These are phyloP conservation scores for Psilopsiagon aurifrons DNA, from an alignment of 2,113 vertebrate genomes.

Conservation along the genomic window DNA sequence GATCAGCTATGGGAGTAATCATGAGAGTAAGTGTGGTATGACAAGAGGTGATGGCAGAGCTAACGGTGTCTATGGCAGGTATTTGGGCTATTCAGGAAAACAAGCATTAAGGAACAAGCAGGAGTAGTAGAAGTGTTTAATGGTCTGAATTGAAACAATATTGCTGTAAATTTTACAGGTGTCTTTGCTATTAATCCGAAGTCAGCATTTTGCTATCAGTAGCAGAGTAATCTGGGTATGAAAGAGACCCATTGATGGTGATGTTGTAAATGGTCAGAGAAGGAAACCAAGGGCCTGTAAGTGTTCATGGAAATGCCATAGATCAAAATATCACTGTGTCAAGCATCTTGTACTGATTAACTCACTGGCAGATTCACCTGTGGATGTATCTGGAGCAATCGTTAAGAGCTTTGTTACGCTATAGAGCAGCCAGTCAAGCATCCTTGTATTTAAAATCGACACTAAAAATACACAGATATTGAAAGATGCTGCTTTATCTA, in stretches of 20 bases:
- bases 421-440: slow-evolving; percentile 16
- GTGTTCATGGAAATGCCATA: background rate
- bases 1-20: background rate
- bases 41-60: background rate
- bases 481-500: background rate
- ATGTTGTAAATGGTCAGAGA: background rate
- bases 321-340: slow-evolving; percentile 9
- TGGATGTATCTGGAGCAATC: background rate
- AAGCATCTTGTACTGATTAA: slow-evolving; percentile 17
- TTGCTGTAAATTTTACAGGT: background rate
- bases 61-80: background rate
- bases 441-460: background rate
- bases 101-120: background rate
- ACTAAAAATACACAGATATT: background rate
- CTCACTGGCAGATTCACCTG: background rate
- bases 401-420: background rate
- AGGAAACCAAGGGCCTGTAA: background rate
- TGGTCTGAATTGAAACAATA: background rate
- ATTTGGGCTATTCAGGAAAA: background rate
- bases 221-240: background rate
- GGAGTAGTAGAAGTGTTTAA: background rate
- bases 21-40: background rate
- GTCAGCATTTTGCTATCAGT: background rate
- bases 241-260: background rate
- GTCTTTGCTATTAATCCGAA: background rate